Evolutionary conservation across 2,888 invertebrate genomes (phyloP), one percentile per base, ranked within the genome.

Genomic region (Panopea generosa): DNA sequence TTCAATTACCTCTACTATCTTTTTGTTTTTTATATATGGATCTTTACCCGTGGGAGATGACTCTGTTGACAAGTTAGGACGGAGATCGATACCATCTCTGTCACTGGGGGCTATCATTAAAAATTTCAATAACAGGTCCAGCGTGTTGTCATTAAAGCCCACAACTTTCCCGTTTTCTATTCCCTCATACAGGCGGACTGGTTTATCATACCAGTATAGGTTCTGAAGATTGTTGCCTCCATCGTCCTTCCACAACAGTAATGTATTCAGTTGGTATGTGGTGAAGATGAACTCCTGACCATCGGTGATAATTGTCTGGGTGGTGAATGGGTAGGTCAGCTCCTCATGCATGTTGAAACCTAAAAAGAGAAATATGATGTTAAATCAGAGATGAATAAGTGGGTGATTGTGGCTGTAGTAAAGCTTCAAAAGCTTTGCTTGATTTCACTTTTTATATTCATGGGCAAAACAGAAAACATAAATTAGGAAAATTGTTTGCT

Each of bases 291-390:
- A 98, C 2, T 94, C 91, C 82, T 96, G 95, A 0, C 99, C 99
- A 93, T 99, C 96, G 0, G 98, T 97, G 45, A 98, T 94, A 16
- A 98, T 94, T 18, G 96, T 95, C 94, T 99, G 99, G 2, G 97
- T 96, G 0, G 96, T 95, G 67, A 99, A 92, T 0, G 99, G 99
- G 91, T 98, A 98, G 0, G 97, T 97, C 20, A 98, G 87, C 83
- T 99, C 99, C 85, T 96, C 96, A 90, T 95, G 97, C 18, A 97
- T 96, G 40, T 96, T 97, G 92, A 99, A 99, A 24, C 99, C 94
- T 94, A 85, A 6, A 86, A 83, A n/a, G 49, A 63, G 18, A 56
- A 52, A 65, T 6, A 38, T 9, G n/a, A 53, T 9, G n/a, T n/a
- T n/a, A n/a, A n/a, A n/a, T n/a, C n/a, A n/a, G 14, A 40, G 14